A percentile compares a stretch with the other conserved stretches of the same genome.
phyloP scores from a whole-genome alignment of 1,140 invertebrate genomes.

The Plectrocnemia conspersa region DNA sequence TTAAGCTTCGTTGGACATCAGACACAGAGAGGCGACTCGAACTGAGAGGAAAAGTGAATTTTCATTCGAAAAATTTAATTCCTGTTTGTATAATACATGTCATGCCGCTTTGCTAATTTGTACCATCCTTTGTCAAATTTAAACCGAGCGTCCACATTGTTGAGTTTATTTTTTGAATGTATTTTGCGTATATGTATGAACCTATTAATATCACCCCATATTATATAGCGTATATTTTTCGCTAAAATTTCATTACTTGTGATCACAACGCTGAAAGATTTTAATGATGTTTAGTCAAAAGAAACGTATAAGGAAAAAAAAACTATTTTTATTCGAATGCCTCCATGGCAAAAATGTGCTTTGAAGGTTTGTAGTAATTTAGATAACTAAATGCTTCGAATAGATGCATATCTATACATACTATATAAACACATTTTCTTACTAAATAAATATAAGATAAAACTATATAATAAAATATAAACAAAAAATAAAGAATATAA shows the following conservation, averaged over 20 bases:
- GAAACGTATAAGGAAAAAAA: too few relatives aligned
- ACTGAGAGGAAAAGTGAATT: background rate
- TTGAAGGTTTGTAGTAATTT: slow-evolving; percentile 3
- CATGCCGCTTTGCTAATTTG: background rate
- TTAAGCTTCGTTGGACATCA: slow-evolving; percentile 20
- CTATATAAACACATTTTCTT: too few relatives aligned
- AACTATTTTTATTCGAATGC: slow-evolving; percentile 12
- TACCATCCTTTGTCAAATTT: background rate
- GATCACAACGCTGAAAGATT: slow-evolving; percentile 23
- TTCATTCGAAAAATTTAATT: background rate
- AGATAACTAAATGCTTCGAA: too few relatives aligned
- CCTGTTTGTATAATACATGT: background rate
- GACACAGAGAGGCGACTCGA: slow-evolving; percentile 13
- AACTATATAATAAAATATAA: too few relatives aligned
- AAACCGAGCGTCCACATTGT: background rate
- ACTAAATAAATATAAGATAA: too few relatives aligned
- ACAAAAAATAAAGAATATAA: too few relatives aligned
- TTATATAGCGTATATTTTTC: too few relatives aligned
- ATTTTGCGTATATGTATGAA: background rate
- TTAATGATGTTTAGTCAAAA: slow-evolving; percentile 27
- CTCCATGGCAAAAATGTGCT: background rate
- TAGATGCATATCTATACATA: too few relatives aligned
- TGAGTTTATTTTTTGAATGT: background rate
- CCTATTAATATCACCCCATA: too few relatives aligned
- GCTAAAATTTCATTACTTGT: slow-evolving; percentile 25